phyloP scores from a whole-genome alignment of 2,888 invertebrate genomes.

The Cyaniris semiargus region DNA sequence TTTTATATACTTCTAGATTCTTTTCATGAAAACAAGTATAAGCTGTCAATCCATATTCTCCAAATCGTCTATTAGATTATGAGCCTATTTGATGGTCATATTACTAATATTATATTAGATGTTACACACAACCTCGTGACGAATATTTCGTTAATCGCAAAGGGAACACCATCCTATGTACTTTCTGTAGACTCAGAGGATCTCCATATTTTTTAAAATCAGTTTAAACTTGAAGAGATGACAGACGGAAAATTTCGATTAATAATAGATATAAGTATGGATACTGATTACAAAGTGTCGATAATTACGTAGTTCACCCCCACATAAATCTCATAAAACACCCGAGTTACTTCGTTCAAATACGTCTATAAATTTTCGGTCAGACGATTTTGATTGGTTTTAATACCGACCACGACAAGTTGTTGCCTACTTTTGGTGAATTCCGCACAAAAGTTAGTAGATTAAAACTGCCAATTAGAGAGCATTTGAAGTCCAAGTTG shows the following conservation, averaged over 20 bases:
- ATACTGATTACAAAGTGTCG: background rate
- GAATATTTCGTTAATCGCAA: too few relatives aligned
- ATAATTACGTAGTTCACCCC: background rate
- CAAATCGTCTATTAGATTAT: too few relatives aligned
- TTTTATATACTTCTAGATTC: background rate
- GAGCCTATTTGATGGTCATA: too few relatives aligned
- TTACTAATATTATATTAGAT: too few relatives aligned
- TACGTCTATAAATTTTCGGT: slow-evolving; percentile 71
- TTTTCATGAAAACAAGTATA: too few relatives aligned
- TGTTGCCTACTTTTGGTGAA: slow-evolving; percentile 72
- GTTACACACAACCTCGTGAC: too few relatives aligned
- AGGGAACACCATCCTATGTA: too few relatives aligned
- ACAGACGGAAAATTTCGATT: too few relatives aligned
- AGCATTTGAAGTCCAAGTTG: slow-evolving; percentile 77
- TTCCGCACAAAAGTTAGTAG: slow-evolving; percentile 77
- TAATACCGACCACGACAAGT: slow-evolving; percentile 73
- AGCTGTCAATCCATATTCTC: too few relatives aligned
- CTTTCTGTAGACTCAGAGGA: too few relatives aligned
- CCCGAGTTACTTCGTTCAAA: slow-evolving; percentile 60
- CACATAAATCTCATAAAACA: slow-evolving; percentile 39
- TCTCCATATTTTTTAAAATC: too few relatives aligned
- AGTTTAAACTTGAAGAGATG: too few relatives aligned
- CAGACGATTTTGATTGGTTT: slow-evolving; percentile 71
- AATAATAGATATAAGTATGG: background rate
- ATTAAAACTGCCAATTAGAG: slow-evolving; percentile 79